A percentile compares a stretch with the other conserved stretches of the same genome.
Evolutionary conservation across 2,797 vertebrate species (phyloP).

Genomic region (Labroides dimidiatus): DNA sequence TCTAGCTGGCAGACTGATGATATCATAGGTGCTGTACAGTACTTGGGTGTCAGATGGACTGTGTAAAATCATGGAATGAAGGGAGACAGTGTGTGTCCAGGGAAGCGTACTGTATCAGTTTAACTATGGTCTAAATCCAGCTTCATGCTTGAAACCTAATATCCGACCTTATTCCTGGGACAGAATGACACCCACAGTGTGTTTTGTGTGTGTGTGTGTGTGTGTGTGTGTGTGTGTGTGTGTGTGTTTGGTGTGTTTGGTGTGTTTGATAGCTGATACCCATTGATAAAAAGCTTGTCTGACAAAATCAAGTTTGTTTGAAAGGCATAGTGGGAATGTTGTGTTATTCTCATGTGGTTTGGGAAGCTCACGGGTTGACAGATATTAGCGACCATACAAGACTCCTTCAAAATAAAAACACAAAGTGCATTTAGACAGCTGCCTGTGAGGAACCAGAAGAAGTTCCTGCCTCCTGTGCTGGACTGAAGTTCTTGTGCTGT

Average conservation of each 20-base stretch:
- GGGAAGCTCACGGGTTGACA: neutral
- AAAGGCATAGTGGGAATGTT: neutral
- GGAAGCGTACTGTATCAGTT: conserved; percentile 58
- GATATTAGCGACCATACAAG: neutral
- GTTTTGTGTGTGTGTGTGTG: too few species aligned
- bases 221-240: conserved; percentile 13
- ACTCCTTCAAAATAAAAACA: conserved; percentile 17
- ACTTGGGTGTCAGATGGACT: conserved; percentile 56
- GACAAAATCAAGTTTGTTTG: neutral
- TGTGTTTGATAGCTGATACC: neutral
- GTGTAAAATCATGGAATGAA: conserved; percentile 42
- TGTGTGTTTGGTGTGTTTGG: conserved; percentile 13
- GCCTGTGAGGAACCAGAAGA: conserved; percentile 9
- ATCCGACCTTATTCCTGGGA: conserved; percentile 63
- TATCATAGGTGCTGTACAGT: conserved; percentile 61
- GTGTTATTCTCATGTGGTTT: neutral
- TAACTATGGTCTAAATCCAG: conserved; percentile 72
- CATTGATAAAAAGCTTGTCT: neutral
- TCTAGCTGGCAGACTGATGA: conserved; percentile 63
- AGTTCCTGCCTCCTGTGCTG: conserved; percentile 13
- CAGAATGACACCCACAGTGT: conserved; percentile 44
- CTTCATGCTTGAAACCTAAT: conserved; percentile 68
- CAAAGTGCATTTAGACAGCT: conserved; percentile 3
- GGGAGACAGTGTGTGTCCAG: conserved; percentile 37
- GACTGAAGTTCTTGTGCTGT: neutral